phyloP scores from a whole-genome alignment of 1,140 invertebrate genomes.

The Lordiphosa stackelbergi region DNA sequence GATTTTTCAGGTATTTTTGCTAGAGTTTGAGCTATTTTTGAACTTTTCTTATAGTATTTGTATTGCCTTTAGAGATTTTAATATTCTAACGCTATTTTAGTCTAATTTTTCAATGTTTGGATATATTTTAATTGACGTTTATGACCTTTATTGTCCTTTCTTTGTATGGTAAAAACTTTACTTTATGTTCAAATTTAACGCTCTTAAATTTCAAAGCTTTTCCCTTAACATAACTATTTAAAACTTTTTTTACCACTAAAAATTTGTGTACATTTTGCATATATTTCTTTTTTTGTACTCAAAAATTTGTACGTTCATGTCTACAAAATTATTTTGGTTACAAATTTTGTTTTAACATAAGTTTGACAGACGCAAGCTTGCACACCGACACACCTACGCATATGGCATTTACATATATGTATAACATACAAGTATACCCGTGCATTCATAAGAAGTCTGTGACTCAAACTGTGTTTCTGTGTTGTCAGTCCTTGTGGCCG shows the following conservation, averaged over 20 bases:
- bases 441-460: constrained; percentile 13
- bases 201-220: background rate
- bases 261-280: background rate
- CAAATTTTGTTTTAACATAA: constrained; percentile 2
- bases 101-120: no score
- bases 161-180: no score
- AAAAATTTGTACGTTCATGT: constrained; percentile 1
- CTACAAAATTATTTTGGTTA: background rate
- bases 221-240: no score
- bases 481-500: constrained; percentile 21
- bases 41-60: no score
- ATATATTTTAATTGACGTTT: no score
- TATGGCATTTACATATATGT: constrained; percentile 1
- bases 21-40: no score
- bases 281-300: background rate
- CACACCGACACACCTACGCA: constrained; percentile 2
- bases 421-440: background rate
- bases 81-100: no score
- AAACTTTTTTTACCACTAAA: no score
- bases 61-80: no score
- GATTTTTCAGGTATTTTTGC: no score
- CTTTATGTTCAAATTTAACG: no score
- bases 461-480: constrained; percentile 9
- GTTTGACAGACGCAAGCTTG: constrained; percentile 1
- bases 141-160: no score